These are phyloP conservation scores for Crotalus helleri DNA, from an alignment of 2,113 vertebrate genomes.

Conservation along the genomic window DNA sequence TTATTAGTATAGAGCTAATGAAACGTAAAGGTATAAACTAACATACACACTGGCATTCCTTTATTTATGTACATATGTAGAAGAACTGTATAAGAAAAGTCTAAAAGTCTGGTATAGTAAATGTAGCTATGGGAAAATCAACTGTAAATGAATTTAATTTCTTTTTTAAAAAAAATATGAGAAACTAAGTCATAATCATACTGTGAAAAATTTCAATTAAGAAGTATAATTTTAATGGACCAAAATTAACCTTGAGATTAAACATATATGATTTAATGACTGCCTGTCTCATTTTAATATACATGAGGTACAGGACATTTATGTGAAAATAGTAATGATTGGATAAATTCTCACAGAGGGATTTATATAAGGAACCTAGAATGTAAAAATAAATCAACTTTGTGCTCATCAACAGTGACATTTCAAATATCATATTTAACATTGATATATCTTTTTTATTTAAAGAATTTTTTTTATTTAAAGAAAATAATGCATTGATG, in stretches of 20 bases:
- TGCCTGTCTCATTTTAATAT: neutral
- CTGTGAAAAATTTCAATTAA: neutral
- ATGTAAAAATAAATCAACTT: neutral
- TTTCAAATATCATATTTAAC: neutral
- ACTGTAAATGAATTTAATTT: neutral
- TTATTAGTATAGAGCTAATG: neutral
- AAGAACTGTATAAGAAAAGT: neutral
- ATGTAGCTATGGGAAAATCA: neutral
- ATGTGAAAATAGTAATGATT: neutral
- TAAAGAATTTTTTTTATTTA: neutral
- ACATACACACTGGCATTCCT: neutral
- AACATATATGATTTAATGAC: neutral
- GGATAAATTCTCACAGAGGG: neutral
- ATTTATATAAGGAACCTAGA: slow-evolving; percentile 35
- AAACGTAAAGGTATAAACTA: neutral
- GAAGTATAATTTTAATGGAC: neutral
- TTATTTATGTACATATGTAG: neutral
- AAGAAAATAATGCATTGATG: neutral
- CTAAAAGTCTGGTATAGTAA: neutral
- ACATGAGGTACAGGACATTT: neutral
- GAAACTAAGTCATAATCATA: neutral
- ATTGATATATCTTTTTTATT: neutral
- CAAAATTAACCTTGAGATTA: neutral
- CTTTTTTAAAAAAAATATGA: neutral
- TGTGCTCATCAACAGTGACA: neutral